phyloP scores from a whole-genome alignment of 1,140 invertebrate species.

The Anoplolepis gracilipes region DNA sequence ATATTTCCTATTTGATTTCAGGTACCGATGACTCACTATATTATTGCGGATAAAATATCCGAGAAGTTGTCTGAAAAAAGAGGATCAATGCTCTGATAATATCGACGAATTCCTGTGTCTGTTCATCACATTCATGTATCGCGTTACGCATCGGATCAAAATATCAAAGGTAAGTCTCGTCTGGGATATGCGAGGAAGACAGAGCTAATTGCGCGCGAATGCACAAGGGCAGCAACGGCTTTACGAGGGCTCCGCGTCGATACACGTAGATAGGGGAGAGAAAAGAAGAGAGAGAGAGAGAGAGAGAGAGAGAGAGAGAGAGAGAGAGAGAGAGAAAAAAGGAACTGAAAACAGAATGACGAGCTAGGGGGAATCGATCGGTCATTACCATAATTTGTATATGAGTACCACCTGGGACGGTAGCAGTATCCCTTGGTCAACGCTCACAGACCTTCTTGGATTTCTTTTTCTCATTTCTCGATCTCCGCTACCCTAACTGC shows the following conservation, averaged over 20 bases:
- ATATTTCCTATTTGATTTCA: conserved; percentile 21
- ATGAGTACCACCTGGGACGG: conserved; percentile 77
- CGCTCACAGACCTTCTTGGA: conserved; percentile 39
- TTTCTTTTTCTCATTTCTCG: conserved; percentile 46
- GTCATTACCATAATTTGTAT: conserved; percentile 80
- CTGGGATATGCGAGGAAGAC: background rate
- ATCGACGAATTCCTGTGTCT: conserved; percentile 5
- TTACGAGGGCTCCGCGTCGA: conserved; percentile 18
- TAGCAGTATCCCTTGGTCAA: conserved; percentile 72
- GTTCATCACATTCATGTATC: conserved; percentile 60
- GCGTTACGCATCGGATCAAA: conserved; percentile 77
- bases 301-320: conserved; percentile 9
- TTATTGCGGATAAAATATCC: background rate
- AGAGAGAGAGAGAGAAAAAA: conserved; percentile 30
- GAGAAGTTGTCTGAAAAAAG: background rate
- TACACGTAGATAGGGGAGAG: background rate
- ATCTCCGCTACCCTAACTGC: conserved; percentile 60
- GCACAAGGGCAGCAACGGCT: conserved; percentile 9
- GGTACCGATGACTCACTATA: background rate
- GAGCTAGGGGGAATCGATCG: conserved; percentile 73
- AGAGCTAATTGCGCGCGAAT: conserved; percentile 68
- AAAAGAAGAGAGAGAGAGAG: conserved; percentile 36
- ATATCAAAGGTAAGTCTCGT: conserved; percentile 78
- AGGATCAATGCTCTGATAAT: conserved; percentile 11
- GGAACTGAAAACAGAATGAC: conserved; percentile 43